These are phyloP conservation scores for Lepus oiostolus DNA, from an alignment of 2,797 vertebrate species.

Conservation along the genomic window DNA sequence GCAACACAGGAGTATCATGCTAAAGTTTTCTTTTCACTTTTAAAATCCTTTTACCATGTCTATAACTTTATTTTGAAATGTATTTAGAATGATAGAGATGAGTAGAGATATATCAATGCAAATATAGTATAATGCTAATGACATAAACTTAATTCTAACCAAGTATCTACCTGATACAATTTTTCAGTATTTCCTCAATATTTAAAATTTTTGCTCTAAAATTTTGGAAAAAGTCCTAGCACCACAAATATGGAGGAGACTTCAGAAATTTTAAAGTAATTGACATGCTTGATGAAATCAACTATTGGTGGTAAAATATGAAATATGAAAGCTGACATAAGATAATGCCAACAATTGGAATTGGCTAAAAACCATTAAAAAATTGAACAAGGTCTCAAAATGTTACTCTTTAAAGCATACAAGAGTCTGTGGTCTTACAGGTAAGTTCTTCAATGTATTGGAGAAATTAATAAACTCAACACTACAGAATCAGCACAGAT, in stretches of 20 bases:
- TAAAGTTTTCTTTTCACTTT: not conserved
- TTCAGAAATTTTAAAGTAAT: conserved; percentile 33
- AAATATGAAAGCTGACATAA: not conserved
- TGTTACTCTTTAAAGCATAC: not conserved
- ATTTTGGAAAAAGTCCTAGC: not conserved
- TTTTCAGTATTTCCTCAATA: conserved; percentile 12
- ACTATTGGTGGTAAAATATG: not conserved
- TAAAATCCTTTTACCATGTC: not conserved
- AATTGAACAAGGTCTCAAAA: not conserved
- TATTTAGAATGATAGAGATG: not conserved
- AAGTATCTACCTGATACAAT: not conserved
- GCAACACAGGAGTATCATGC: not conserved
- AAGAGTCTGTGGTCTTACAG: not conserved
- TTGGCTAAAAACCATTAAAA: not conserved
- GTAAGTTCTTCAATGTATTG: not conserved
- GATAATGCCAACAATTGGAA: not conserved
- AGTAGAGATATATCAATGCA: not conserved
- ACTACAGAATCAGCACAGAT: not conserved
- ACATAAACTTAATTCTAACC: no score
- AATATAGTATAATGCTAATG: conserved; percentile 2
- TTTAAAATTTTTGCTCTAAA: conserved; percentile 8
- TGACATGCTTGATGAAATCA: not conserved
- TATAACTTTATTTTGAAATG: not conserved
- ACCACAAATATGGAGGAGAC: not conserved
- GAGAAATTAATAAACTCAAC: not conserved